Evolutionary conservation across 2,888 invertebrate genomes (phyloP), one percentile per base, ranked within the genome.

Genomic region (Coremacera marginata): DNA sequence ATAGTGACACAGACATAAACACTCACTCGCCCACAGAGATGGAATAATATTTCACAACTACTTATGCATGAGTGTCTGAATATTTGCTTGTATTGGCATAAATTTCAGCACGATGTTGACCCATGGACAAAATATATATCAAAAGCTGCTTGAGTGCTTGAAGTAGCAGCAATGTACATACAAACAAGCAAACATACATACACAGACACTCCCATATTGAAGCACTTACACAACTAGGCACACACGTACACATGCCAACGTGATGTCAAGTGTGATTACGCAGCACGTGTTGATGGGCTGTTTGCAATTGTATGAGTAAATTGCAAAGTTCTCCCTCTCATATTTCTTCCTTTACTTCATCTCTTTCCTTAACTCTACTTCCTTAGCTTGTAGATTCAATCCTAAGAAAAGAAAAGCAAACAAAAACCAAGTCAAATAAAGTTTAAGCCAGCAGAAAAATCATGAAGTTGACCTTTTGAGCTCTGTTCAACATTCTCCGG

Each of bases 21-120:
- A 57, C 5, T n/a, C 25, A 49, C 2, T n/a, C 11, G 19, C 44
- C n/a, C 19, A 67, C 11, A 62, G 25, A 75, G 5, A 31, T 27
- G 19, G 22, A 9, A 62, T 19, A 55, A 14, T 31, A 52, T 22
- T 71, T 78, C 44, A 62, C 71, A 76, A 68, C 75, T 78, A 62
- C 49, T 57, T 62, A 63, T 74, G n/a, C 34, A 34, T 63, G 9
- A 19, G 63, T 31, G 63, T 63, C 34, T 25, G 63, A n/a, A 63
- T 63, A 63, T 34, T 37, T 65, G 65, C 65, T 65, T 65, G 34
- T 37, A 11, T 65, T 65, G 65, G 65, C 65, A 65, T 34, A 65
- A 65, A 31, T 65, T 65, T 34, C 34, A 65, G 19, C 31, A 31
- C n/a, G 34, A n/a, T 65, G 65, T 65, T 65, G 65, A 65, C 65